Evolutionary conservation across 2,888 invertebrate species (phyloP).

Genomic region (Drosophila neoperkinsi): DNA sequence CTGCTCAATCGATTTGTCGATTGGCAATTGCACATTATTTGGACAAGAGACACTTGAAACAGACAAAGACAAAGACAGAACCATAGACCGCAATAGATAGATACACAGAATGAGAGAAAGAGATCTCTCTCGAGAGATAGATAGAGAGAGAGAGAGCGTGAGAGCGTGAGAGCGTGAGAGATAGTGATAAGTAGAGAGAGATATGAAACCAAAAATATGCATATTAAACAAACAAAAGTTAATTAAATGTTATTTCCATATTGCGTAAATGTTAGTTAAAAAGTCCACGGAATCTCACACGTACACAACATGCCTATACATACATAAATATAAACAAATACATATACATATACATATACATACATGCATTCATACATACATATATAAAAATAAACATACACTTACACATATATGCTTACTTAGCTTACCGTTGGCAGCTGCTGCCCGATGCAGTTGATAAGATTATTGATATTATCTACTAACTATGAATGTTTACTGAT

Average conservation of each 20-base stretch:
- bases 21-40: conserved; percentile 31
- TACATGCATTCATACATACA: conserved; percentile 19
- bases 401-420: conserved; percentile 26
- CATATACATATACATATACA: conserved; percentile 16
- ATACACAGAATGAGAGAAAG: conserved; percentile 1
- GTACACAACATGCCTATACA: conserved; percentile 34
- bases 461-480: conserved; percentile 34
- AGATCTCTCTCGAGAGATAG: not conserved
- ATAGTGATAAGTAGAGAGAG: conserved; percentile 19
- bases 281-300: conserved; percentile 37
- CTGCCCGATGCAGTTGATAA: conserved; percentile 35
- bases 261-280: conserved; percentile 70
- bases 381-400: conserved; percentile 14
- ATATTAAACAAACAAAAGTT: conserved; percentile 25
- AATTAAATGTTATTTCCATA: conserved; percentile 59
- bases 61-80: conserved; percentile 8
- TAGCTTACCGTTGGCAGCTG: conserved; percentile 36
- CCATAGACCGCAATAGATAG: not conserved
- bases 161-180: conserved; percentile 8
- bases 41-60: conserved; percentile 10
- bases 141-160: not conserved
- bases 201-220: conserved; percentile 50
- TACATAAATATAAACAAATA: conserved; percentile 17
- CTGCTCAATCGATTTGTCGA: conserved; percentile 28
- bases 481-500: conserved; percentile 29